phyloP scores from a whole-genome alignment of 1,140 invertebrate species.

The Protaetia brevitarsis region DNA sequence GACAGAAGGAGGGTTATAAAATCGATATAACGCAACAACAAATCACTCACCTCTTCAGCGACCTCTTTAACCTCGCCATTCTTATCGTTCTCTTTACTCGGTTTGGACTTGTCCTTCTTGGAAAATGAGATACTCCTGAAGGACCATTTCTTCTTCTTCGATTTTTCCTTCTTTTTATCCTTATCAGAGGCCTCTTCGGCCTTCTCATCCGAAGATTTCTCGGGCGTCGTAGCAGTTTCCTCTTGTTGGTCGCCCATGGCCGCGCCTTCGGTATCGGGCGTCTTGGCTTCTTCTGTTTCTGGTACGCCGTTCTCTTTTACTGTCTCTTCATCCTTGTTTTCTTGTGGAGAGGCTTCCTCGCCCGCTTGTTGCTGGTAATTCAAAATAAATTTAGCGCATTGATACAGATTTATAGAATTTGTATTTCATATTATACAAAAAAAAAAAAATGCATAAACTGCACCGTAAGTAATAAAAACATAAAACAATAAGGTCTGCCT shows the following conservation, averaged over 20 bases:
- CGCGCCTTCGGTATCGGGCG: slow-evolving; percentile 45
- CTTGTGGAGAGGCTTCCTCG: slow-evolving; percentile 27
- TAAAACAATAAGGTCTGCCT: too few species aligned
- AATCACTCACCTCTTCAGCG: slow-evolving; percentile 44
- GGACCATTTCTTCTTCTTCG: slow-evolving; percentile 84
- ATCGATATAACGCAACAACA: slow-evolving; percentile 5
- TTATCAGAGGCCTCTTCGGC: slow-evolving; percentile 62
- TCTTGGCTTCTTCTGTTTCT: slow-evolving; percentile 43
- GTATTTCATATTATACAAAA: too few species aligned
- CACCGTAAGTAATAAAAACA: too few species aligned
- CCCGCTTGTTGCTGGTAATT: not conserved
- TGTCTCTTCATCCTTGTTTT: slow-evolving; percentile 63
- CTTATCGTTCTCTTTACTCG: slow-evolving; percentile 60
- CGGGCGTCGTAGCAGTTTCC: slow-evolving; percentile 54
- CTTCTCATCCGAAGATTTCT: slow-evolving; percentile 51
- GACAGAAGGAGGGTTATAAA: not conserved
- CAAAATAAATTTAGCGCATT: not conserved
- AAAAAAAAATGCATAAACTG: too few species aligned
- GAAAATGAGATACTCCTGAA: slow-evolving; percentile 77
- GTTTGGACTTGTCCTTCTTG: slow-evolving; percentile 80
- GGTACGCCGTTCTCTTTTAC: slow-evolving; percentile 44
- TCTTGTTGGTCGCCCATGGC: slow-evolving; percentile 53
- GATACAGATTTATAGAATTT: too few species aligned
- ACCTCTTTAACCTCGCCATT: slow-evolving; percentile 47
- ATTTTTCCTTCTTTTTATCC: slow-evolving; percentile 76